A percentile compares a stretch with the other conserved stretches of the same genome.
phyloP scores from a whole-genome alignment of 2,797 vertebrate genomes.

The Scarus forsteni region DNA sequence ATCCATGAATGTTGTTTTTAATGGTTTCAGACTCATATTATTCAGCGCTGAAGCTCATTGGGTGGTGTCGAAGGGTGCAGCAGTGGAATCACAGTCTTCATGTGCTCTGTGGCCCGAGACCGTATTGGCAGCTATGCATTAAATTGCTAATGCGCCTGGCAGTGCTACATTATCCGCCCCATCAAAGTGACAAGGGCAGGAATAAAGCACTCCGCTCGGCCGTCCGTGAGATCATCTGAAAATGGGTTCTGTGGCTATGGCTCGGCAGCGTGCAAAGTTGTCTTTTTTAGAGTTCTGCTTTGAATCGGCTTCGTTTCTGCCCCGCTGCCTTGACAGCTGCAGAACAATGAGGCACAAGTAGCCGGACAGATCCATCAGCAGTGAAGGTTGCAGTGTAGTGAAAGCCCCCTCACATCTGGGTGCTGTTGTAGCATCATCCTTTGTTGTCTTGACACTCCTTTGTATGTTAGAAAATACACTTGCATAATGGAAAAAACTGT shows the following conservation, averaged over 20 bases:
- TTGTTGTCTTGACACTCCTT: constrained; percentile 21
- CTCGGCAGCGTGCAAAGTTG: constrained; percentile 44
- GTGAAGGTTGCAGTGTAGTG: constrained; percentile 29
- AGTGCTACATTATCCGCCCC: constrained; percentile 66
- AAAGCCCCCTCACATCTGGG: constrained; percentile 41
- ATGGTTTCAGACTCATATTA: background rate
- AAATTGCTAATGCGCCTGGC: constrained; percentile 71
- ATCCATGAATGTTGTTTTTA: constrained; percentile 1
- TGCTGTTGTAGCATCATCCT: constrained; percentile 26
- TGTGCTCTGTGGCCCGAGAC: constrained; percentile 53
- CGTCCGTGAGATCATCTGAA: constrained; percentile 65
- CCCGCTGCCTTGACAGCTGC: constrained; percentile 60
- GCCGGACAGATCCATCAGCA: constrained; percentile 34
- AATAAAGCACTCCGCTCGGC: constrained; percentile 58
- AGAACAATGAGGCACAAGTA: constrained; percentile 55
- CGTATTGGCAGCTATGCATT: constrained; percentile 69
- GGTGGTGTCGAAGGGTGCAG: constrained; percentile 27
- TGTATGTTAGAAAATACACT: constrained; percentile 15
- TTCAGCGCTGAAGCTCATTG: constrained; percentile 14
- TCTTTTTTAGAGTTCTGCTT: constrained; percentile 57
- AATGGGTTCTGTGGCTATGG: constrained; percentile 60
- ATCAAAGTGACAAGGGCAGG: constrained; percentile 69
- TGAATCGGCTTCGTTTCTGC: constrained; percentile 58
- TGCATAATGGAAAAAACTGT: background rate
- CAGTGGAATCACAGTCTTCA: constrained; percentile 33